Evolutionary conservation across 2,888 invertebrate species (phyloP).

Genomic region (Tillus elongatus): DNA sequence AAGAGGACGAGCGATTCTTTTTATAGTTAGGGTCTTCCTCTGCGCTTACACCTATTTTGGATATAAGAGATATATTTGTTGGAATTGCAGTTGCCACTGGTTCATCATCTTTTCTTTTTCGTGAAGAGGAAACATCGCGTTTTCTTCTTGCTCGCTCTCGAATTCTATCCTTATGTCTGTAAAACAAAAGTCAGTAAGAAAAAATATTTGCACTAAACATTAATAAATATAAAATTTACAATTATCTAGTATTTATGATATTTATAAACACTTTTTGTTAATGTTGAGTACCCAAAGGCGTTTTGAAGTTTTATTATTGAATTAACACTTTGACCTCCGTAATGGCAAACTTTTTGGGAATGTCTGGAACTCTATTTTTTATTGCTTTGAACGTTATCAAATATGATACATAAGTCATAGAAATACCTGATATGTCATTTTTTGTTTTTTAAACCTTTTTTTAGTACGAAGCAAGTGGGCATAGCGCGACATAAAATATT

Average conservation of each 20-base stretch:
- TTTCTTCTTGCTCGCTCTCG: conserved; percentile 43
- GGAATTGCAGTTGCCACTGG: conserved; percentile 37
- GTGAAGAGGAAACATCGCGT: conserved; percentile 44
- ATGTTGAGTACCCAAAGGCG: no score
- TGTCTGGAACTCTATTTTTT: no score
- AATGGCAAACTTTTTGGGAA: no score
- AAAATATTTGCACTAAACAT: conserved; percentile 6
- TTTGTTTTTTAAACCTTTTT: no score
- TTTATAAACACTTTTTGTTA: no score
- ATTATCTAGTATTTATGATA: not conserved
- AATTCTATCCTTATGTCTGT: conserved; percentile 39
- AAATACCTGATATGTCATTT: no score
- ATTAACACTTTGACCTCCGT: no score
- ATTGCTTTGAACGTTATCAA: no score
- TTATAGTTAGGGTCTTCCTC: conserved; percentile 38
- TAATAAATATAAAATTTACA: conserved; percentile 5
- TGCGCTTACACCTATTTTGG: conserved; percentile 41
- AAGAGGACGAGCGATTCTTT: conserved; percentile 38
- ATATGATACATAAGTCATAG: no score
- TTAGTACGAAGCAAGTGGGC: no score
- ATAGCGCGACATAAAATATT: no score
- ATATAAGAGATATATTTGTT: conserved; percentile 47
- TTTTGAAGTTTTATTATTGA: no score
- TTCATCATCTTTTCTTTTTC: conserved; percentile 32
- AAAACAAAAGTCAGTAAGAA: conserved; percentile 14